These are phyloP conservation scores for Coturnix japonica DNA, from an alignment of 2,113 vertebrate genomes.

Conservation along the genomic window DNA sequence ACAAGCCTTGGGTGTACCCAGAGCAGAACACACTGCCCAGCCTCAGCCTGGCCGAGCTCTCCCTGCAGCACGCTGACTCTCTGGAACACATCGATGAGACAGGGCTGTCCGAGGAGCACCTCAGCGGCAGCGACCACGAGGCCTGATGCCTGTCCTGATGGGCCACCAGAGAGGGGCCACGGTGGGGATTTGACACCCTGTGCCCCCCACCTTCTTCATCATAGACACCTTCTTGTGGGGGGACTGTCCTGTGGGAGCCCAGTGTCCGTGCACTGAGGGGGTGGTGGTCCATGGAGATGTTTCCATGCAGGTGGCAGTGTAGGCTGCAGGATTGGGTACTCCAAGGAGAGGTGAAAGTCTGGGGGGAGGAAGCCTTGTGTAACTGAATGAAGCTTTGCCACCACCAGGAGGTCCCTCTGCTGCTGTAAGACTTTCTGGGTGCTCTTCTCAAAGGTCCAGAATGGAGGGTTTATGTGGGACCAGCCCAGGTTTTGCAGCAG, in stretches of 20 bases:
- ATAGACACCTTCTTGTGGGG: neutral
- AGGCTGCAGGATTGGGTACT: neutral
- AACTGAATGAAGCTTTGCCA: neutral
- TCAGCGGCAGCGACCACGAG: conserved; percentile 81
- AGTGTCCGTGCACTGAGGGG: neutral
- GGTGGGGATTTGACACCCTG: neutral
- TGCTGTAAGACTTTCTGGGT: neutral
- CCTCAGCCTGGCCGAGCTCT: conserved; percentile 76
- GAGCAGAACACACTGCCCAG: conserved; percentile 83
- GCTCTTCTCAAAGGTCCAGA: neutral
- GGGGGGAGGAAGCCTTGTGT: neutral
- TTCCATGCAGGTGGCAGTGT: accelerated
- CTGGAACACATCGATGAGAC: conserved; percentile 88
- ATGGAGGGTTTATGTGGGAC: neutral
- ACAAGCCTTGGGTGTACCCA: conserved; percentile 86
- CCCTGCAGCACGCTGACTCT: conserved; percentile 79
- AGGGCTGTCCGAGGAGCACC: conserved; percentile 77
- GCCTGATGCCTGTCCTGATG: conserved; percentile 22
- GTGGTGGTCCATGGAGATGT: neutral
- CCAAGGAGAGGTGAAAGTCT: neutral
- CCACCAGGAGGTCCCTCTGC: neutral
- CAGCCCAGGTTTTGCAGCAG: neutral
- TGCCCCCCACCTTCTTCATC: neutral
- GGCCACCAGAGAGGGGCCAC: neutral
- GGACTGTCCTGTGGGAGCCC: neutral